phyloP scores from a whole-genome alignment of 1,140 invertebrate species.

The Maconellicoccus hirsutus region DNA sequence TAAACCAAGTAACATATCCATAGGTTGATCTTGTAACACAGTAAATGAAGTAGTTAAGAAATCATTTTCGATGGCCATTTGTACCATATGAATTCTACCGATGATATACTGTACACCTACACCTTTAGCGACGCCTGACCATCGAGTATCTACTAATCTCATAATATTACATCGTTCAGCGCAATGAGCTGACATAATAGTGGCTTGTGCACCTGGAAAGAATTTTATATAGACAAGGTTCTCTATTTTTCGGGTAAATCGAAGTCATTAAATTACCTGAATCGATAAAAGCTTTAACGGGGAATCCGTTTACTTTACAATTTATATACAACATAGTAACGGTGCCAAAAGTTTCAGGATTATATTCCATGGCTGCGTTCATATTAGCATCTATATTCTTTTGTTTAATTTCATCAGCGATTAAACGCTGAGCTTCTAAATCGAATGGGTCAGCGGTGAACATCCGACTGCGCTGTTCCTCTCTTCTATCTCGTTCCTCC shows the following conservation, averaged over 20 bases:
- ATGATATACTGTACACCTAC: slow-evolving; percentile 95
- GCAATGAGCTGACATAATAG: slow-evolving; percentile 85
- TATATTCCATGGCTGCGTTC: slow-evolving; percentile 96
- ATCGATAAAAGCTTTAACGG: slow-evolving; percentile 96
- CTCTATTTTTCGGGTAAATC: too few species aligned
- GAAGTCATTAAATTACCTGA: slow-evolving; percentile 47
- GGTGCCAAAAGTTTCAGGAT: slow-evolving; percentile 94
- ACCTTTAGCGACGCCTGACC: slow-evolving; percentile 85
- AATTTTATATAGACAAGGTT: not conserved
- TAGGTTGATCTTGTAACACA: slow-evolving; percentile 92
- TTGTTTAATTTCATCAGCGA: slow-evolving; percentile 88
- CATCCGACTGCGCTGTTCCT: slow-evolving; percentile 73
- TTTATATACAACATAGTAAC: slow-evolving; percentile 97
- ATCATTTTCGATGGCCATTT: slow-evolving; percentile 89
- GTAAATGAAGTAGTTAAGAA: slow-evolving; percentile 93
- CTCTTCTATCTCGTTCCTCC: slow-evolving; percentile 57
- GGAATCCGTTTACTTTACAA: slow-evolving; percentile 87
- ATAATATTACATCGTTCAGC: slow-evolving; percentile 92
- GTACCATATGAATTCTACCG: slow-evolving; percentile 90
- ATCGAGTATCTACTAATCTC: slow-evolving; percentile 84
- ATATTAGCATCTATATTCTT: slow-evolving; percentile 97
- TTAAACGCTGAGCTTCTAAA: slow-evolving; percentile 81
- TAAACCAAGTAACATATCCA: slow-evolving; percentile 95
- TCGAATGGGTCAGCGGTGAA: slow-evolving; percentile 91
- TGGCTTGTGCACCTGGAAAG: slow-evolving; percentile 68